Percentiles rank a stretch among this genome's conserved stretches.
phyloP scores from a whole-genome alignment of 92 coral and sea anemone genomes.

The Paragorgia papillata region DNA sequence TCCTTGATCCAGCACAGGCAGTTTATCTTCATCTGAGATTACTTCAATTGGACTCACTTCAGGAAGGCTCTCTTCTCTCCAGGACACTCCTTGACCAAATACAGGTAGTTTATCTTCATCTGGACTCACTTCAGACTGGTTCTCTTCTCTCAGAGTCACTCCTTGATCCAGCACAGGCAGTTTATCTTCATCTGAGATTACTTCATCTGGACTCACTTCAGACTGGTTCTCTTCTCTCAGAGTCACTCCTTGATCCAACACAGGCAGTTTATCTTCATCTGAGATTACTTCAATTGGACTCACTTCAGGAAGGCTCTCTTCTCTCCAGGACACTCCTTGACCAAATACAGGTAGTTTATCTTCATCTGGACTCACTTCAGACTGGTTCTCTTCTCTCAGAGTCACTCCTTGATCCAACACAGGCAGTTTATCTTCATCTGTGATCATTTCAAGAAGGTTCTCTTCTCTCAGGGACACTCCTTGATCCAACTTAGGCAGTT shows the following conservation, averaged over 20 bases:
- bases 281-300: too few species aligned
- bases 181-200: too few species aligned
- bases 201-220: too few species aligned
- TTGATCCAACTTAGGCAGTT: not conserved
- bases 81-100: too few species aligned
- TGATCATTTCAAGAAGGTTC: not conserved
- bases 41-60: not conserved
- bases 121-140: not conserved
- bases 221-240: too few species aligned
- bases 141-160: too few species aligned
- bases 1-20: not conserved
- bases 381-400: not conserved
- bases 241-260: too few species aligned
- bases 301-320: too few species aligned
- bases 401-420: not conserved
- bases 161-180: too few species aligned
- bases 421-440: not conserved
- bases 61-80: not conserved
- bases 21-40: not conserved
- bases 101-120: not conserved
- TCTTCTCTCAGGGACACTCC: not conserved
- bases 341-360: not conserved
- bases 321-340: not conserved
- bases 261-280: too few species aligned
- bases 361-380: not conserved